Base-by-base conservation (phyloP, 2,113 vertebrate species). In the Peromyscus californicus region DNA sequence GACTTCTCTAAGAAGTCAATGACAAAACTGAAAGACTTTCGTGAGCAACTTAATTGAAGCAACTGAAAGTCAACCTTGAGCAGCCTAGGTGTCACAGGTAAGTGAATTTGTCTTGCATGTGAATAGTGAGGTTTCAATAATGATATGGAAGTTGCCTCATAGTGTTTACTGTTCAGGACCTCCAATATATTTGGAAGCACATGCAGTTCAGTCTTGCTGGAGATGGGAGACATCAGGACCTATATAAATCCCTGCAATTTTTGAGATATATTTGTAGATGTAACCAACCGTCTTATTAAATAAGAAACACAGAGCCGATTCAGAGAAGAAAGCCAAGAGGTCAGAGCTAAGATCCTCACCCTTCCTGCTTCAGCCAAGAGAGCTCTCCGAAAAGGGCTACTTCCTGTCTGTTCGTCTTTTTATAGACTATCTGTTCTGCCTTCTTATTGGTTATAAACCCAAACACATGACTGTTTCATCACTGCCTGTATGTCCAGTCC, bases 161-260 rank as follows among this genome's bases (percentile, higher is more conserved):
- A 80, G 61, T 7, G 75, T 96, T 42, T 94, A 17, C 69, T 42
- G 17, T 26, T 61, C 39, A 48, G 54, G n/a, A 22, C 24, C 51
- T 93, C 54, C 36, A 94, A 86, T 70, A 57, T 31, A 95, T 83
- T 91, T 95, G 39, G 84, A 89, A 85, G 12, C 3, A 93, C 92
- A 89, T 69, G 5, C 31, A 11, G 75, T 42, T 15, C 39, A 87
- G 31, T 31, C 74, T 92, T 87, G 83, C 57, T 79, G 19, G 83
- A 54, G 26, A 67, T 90, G 29, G 89, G 79, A 87, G 22, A 94
- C 63, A 59, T 42, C 15, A 72, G 69, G 15, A 36, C 2, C 2
- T 33, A 59, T 36, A 76, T 39, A 91, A 96, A 59, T 36, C 36
- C 39, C 19, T 83, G 19, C 82, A 89, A 24, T 91, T 7, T 79